A percentile compares a stretch with the other conserved stretches of the same genome.
Conservation (phyloP, 1,140 invertebrate genomes). For the Drosophila littoralis region DNA sequence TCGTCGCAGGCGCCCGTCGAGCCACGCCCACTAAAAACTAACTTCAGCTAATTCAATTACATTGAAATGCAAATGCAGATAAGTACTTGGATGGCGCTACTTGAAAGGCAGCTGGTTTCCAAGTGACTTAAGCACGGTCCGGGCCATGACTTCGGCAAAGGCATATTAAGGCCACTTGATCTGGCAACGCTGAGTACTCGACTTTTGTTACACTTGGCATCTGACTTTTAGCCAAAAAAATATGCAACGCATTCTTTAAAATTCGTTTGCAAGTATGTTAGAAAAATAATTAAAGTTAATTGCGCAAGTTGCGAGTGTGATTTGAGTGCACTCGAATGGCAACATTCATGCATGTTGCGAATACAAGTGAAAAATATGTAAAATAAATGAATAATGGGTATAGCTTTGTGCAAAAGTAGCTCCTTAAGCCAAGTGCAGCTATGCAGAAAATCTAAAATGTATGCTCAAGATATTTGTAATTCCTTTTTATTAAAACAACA, state of each 20-base stretch:
- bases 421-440: background rate
- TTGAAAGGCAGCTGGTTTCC: constrained; percentile 11
- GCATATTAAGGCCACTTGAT: constrained; percentile 26
- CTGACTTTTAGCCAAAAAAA: background rate
- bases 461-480: background rate
- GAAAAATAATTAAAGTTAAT: constrained; percentile 12
- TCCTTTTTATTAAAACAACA: background rate
- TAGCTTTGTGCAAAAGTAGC: background rate
- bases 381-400: background rate
- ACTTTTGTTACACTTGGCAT: background rate
- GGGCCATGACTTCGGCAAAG: background rate
- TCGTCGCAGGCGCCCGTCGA: background rate
- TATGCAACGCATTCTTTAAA: background rate
- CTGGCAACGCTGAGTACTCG: background rate
- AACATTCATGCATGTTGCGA: background rate
- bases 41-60: constrained; percentile 37
- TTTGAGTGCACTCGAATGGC: constrained; percentile 6
- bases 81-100: constrained; percentile 1
- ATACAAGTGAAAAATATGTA: background rate
- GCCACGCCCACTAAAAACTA: constrained; percentile 13
- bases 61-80: constrained; percentile 61
- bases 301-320: constrained; percentile 12
- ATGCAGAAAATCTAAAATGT: background rate
- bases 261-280: constrained; percentile 16
- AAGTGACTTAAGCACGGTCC: constrained; percentile 10